Evolutionary conservation across 37 sponge, comb jelly and placozoan genomes (phyloP), one percentile per base, ranked within the genome.

Genomic region (Beroe forskalii): DNA sequence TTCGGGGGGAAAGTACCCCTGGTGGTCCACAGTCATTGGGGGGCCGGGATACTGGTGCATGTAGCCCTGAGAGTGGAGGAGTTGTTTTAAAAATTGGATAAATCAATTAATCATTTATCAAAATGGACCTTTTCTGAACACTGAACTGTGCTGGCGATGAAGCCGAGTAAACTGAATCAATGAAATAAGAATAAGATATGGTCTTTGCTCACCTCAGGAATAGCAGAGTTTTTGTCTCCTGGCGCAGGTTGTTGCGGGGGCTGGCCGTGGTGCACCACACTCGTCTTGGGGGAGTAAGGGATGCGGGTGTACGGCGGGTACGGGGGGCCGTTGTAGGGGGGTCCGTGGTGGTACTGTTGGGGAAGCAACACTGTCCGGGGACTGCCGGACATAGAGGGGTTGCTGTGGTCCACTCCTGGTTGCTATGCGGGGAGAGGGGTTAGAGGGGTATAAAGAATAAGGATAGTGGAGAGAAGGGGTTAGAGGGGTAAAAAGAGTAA

Each of bases 21-120:
- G 75, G 75, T 33, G 75, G 12, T 72, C 75, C 8, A 72, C 75
- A 3, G 75, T 19, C 75, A 72, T 72, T 38, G 40, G 40, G 40
- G 75, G 75, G 14, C 31, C 75, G 6, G 75, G 75, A 72, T 72
- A 72, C 40, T 72, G 75, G 75, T 72, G 75, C 75, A 72, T 72
- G 40, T 72, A 72, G 2, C 75, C 75, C 75, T 72, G 75, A 22
- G 39, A 72, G 67, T 14, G 23, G 20, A n/a, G 20, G 67, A 8
- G 67, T 55, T n/a, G n/a, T n/a, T n/a, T n/a, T n/a, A n/a, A n/a
- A n/a, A n/a, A n/a, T n/a, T n/a, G n/a, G n/a, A n/a, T n/a, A n/a
- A n/a, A n/a, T n/a, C n/a, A n/a, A n/a, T n/a, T n/a, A n/a, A n/a
- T n/a, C n/a, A n/a, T n/a, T n/a, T n/a, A n/a, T n/a, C n/a, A n/a